Percentiles rank a stretch among this genome's conserved stretches.
Evolutionary conservation across 2,113 vertebrate genomes (phyloP).

Genomic region (Egretta garzetta): DNA sequence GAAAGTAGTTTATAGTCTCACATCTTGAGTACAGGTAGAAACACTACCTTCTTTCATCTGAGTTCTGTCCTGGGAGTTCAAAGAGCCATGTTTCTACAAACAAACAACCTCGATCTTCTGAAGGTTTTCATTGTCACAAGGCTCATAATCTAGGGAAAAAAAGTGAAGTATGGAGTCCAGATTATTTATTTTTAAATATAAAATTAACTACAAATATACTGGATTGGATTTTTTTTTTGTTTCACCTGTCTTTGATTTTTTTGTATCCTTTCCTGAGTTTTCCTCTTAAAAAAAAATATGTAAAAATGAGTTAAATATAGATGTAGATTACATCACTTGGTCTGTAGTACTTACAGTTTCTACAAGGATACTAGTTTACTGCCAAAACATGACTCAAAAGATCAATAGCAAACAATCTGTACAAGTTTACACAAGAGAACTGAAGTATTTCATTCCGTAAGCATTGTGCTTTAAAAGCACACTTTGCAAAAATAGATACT

Average conservation of each 20-base stretch:
- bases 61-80: neutral
- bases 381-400: conserved; percentile 63
- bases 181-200: conserved; percentile 12
- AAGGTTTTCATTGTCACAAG: neutral
- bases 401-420: conserved; percentile 67
- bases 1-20: neutral
- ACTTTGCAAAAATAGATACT: conserved; percentile 37
- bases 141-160: neutral
- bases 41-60: neutral
- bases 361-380: conserved; percentile 49
- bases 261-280: neutral
- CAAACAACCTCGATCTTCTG: neutral
- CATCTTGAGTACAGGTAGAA: neutral
- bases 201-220: neutral
- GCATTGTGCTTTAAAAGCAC: conserved; percentile 53
- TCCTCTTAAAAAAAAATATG: neutral
- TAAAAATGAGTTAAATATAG: neutral
- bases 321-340: conserved; percentile 46
- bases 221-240: neutral
- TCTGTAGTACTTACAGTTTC: conserved; percentile 45
- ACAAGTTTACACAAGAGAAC: conserved; percentile 64
- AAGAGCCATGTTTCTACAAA: neutral
- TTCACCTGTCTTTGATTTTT: neutral
- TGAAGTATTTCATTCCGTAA: conserved; percentile 52
- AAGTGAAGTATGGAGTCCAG: neutral